Evolutionary conservation across 1,140 invertebrate species (phyloP), one percentile per base, ranked within the genome.

Genomic region (Muscidifurax raptorellus): DNA sequence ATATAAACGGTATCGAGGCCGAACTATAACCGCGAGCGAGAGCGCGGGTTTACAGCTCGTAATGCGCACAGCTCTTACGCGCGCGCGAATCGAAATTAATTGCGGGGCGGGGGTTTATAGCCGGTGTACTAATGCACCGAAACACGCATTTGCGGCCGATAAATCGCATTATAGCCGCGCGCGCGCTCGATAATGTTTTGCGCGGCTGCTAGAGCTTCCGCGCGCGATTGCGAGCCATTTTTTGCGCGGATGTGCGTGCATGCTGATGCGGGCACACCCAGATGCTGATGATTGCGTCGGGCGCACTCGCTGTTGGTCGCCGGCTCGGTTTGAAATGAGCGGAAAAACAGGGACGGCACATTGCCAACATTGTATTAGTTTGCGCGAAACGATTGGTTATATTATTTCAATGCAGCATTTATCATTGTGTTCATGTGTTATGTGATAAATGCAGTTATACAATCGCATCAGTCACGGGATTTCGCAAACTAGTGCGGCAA

Each of bases 71-170:
- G 40, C 36, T 75, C 36, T 44, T 69, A 69, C 28, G 66, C 25
- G 25, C 28, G 67, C n/a, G 75, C 36, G 74, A 78, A 77, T 83
- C 75, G 32, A 77, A 83, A 83, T 83, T 83, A 83, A 83, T 83
- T 83, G 82, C 75, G 32, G 30, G 18, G 59, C 47, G 79, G 7
- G 32, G 52, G 52, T 59, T 40, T 40, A 69, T 40, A 81, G 69
- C 22, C 30, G 52, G 22, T 13, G 25, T 59, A 72, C 72, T 76
- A 76, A 82, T 82, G 81, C 74, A 69, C 59, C 28, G 30, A 67
- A 69, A 77, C 64, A 69, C 27, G 28, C 28, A 69, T 77, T 67
- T 78, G 66, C n/a, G 66, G 75, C 82, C 75, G 75, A 83, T 83
- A 83, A 83, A 83, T 83, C 25, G 36, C 40, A 78, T 71, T 78